Evolutionary conservation across 2,888 invertebrate species (phyloP).

Genomic region (Furcula furcula): DNA sequence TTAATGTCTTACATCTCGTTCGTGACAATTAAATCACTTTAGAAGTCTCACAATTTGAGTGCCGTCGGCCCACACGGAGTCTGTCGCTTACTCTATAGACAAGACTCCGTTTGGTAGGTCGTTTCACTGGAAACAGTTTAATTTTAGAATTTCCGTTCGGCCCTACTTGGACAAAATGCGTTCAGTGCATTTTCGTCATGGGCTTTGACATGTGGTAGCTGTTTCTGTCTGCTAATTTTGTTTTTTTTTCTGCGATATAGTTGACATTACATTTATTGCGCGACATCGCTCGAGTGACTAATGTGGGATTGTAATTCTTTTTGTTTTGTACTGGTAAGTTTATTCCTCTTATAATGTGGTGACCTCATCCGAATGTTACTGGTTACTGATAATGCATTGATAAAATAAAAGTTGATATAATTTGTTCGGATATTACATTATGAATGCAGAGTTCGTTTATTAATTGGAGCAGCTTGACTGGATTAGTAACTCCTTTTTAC

Average conservation of each 20-base stretch:
- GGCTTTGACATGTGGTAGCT: constrained; percentile 48
- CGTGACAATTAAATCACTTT: constrained; percentile 73
- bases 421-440: too few relatives aligned
- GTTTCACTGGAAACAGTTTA: constrained; percentile 76
- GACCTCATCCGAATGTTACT: not conserved
- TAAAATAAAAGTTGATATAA: not conserved
- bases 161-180: constrained; percentile 71
- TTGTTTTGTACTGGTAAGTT: constrained; percentile 25
- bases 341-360: constrained; percentile 8
- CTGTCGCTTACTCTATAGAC: constrained; percentile 60
- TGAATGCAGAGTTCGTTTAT: too few relatives aligned
- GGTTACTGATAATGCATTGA: not conserved
- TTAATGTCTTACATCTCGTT: constrained; percentile 52
- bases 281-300: constrained; percentile 15
- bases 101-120: constrained; percentile 56
- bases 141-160: constrained; percentile 78
- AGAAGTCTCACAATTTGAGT: constrained; percentile 53
- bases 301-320: constrained; percentile 22
- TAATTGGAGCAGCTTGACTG: too few relatives aligned
- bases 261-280: constrained; percentile 29
- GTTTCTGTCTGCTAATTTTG: constrained; percentile 31
- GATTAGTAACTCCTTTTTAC: too few relatives aligned
- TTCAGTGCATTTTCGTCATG: constrained; percentile 60
- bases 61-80: constrained; percentile 57
- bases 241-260: constrained; percentile 23